These are phyloP conservation scores for Anguilla megastoma DNA, from an alignment of 2,797 vertebrate genomes.

Conservation along the genomic window DNA sequence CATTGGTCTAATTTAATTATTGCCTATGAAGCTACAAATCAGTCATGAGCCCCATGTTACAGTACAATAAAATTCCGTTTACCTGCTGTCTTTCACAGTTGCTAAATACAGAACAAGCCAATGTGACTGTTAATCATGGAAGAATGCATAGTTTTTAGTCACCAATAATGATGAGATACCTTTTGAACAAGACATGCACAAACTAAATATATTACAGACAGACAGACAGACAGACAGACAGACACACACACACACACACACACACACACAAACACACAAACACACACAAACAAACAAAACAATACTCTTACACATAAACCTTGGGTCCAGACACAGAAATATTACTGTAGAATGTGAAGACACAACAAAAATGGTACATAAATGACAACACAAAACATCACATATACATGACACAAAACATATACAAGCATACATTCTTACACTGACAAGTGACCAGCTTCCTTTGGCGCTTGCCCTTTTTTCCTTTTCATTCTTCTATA, in stretches of 20 bases:
- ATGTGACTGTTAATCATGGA: not conserved
- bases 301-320: not conserved
- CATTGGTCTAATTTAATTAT: not conserved
- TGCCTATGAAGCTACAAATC: not conserved
- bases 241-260: not conserved
- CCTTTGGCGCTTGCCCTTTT: conserved; percentile 29
- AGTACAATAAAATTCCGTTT: not conserved
- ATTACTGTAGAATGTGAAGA: conserved; percentile 8
- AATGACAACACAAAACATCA: conserved; percentile 27
- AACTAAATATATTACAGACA: not conserved
- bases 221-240: conserved; percentile 12
- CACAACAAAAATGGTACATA: conserved; percentile 27
- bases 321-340: conserved; percentile 13
- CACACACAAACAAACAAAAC: conserved; percentile 20
- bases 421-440: conserved; percentile 23
- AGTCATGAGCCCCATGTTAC: not conserved
- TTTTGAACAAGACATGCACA: conserved; percentile 1
- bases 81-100: conserved; percentile 16
- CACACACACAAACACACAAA: not conserved
- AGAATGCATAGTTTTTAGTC: not conserved
- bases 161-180: conserved; percentile 4
- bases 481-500: conserved; percentile 41
- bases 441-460: conserved; percentile 32
- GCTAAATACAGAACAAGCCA: not conserved
- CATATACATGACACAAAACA: conserved; percentile 15